These are phyloP conservation scores for Limosa lapponica DNA, from an alignment of 2,797 vertebrate species.

Conservation along the genomic window DNA sequence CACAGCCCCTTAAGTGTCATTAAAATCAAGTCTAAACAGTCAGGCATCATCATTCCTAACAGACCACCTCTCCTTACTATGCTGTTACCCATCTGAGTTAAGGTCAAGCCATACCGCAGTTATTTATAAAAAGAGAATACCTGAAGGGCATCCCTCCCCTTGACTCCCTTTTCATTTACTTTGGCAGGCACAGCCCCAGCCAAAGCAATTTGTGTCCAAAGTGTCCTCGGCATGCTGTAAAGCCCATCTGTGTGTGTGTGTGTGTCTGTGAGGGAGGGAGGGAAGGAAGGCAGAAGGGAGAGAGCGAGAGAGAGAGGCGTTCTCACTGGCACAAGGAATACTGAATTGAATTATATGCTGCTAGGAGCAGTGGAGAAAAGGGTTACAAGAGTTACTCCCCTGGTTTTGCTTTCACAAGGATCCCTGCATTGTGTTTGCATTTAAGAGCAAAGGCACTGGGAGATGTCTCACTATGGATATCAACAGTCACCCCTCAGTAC, in stretches of 20 bases:
- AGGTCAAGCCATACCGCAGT: not conserved
- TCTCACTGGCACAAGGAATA: not conserved
- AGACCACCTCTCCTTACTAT: not conserved
- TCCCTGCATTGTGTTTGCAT: not conserved
- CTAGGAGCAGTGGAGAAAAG: not conserved
- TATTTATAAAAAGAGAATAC: not conserved
- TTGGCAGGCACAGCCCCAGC: not conserved
- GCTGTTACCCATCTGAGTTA: not conserved
- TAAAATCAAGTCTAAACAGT: not conserved
- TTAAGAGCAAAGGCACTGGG: not conserved
- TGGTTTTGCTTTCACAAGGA: not conserved
- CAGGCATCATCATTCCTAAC: not conserved
- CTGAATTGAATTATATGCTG: not conserved
- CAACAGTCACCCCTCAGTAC: not conserved
- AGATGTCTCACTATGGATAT: fast-evolving
- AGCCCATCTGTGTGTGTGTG: too few species aligned
- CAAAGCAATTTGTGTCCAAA: not conserved
- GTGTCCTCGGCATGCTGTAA: not conserved
- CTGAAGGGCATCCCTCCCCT: not conserved
- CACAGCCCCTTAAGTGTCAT: not conserved
- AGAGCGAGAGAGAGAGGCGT: fast-evolving
- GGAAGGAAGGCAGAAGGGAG: too few species aligned
- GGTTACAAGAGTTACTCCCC: not conserved
- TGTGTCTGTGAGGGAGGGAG: not conserved
- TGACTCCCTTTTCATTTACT: not conserved